A percentile compares a stretch with the other conserved stretches of the same genome.
These are phyloP conservation scores for Lordiphosa fenestrarum DNA, from an alignment of 2,888 invertebrate genomes.

Conservation along the genomic window DNA sequence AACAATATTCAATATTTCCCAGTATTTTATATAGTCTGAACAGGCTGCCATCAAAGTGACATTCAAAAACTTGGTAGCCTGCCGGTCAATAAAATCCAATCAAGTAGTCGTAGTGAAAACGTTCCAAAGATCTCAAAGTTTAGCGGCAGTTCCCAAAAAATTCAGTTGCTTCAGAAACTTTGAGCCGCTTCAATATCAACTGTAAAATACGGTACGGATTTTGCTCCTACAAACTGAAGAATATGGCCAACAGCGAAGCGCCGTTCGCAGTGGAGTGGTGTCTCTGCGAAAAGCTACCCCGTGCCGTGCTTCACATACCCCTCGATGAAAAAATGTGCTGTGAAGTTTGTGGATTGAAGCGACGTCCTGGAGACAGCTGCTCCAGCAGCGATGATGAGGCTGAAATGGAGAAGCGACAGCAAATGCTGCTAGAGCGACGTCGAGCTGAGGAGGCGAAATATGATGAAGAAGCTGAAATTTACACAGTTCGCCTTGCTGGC, in stretches of 20 bases:
- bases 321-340: slow-evolving; percentile 28
- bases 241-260: slow-evolving; percentile 32
- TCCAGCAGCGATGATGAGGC: slow-evolving; percentile 55
- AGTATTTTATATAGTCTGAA: no score
- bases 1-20: no score
- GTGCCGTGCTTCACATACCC: slow-evolving; percentile 39
- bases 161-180: slow-evolving; percentile 1
- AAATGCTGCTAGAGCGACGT: slow-evolving; percentile 12
- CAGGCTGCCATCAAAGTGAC: no score
- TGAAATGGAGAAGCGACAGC: slow-evolving; percentile 3
- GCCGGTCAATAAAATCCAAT: no score
- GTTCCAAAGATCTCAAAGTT: no score
- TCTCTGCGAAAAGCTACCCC: slow-evolving; percentile 52
- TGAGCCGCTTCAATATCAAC: no score
- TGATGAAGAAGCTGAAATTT: no score
- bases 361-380: slow-evolving; percentile 28
- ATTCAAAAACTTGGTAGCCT: no score
- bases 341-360: slow-evolving; percentile 43
- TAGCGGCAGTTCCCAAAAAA: not conserved
- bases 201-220: slow-evolving; percentile 33
- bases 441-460: slow-evolving; percentile 11
- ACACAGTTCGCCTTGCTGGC: not conserved
- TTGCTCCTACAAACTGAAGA: slow-evolving; percentile 44
- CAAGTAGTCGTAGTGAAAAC: no score
- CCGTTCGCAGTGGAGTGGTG: slow-evolving; percentile 33